Evolutionary conservation across 2,888 invertebrate species (phyloP).

Genomic region (Clitarchus hookeri): DNA sequence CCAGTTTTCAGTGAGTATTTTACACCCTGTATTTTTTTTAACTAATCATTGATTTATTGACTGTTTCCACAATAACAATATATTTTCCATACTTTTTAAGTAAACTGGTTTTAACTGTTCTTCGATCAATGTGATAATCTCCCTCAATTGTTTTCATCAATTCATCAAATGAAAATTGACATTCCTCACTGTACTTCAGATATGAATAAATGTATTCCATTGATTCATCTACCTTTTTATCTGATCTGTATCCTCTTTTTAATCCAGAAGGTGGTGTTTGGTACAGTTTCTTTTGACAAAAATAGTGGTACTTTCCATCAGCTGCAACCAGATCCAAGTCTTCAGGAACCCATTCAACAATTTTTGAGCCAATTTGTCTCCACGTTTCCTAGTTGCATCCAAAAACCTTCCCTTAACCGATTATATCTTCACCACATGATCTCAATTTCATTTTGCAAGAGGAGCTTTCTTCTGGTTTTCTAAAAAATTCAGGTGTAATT

Average conservation of each 20-base stretch:
- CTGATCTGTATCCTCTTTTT: background rate
- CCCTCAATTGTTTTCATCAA: background rate
- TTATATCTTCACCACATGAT: background rate
- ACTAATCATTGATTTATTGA: background rate
- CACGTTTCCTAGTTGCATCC: background rate
- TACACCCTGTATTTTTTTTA: background rate
- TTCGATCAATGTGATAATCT: background rate
- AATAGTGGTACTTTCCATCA: background rate
- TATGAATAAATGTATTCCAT: background rate
- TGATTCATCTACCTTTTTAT: background rate
- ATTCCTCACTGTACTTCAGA: background rate
- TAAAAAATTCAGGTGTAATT: background rate
- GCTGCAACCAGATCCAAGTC: background rate
- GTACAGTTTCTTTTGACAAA: background rate
- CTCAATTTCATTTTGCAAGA: background rate
- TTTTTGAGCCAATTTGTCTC: background rate
- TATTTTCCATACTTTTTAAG: background rate
- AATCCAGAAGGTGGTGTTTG: background rate
- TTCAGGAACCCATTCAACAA: background rate
- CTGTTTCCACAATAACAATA: background rate
- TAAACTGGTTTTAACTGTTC: background rate
- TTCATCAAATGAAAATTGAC: slow-evolving; percentile 3
- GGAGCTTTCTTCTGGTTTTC: slow-evolving; percentile 3
- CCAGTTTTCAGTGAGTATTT: background rate
- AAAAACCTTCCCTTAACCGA: background rate